Conservation (phyloP, 2,888 invertebrate species). For the Eupithecia insigniata region DNA sequence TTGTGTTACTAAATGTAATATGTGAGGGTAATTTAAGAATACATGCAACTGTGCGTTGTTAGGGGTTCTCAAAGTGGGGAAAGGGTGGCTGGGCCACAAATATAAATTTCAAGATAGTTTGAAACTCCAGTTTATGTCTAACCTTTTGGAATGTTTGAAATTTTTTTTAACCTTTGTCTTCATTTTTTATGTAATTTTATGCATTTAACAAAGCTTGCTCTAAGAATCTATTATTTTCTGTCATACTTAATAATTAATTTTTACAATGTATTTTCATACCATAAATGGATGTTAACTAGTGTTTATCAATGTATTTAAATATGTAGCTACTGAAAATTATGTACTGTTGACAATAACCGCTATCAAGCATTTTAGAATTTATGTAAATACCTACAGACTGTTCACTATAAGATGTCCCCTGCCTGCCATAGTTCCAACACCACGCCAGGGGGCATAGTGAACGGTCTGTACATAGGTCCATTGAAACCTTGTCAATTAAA, state of each 20-base stretch:
- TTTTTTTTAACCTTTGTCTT: not conserved
- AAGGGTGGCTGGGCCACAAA: not conserved
- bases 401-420: no score
- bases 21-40: not conserved
- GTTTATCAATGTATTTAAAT: constrained; percentile 22
- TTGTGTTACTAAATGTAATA: not conserved
- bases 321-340: not conserved
- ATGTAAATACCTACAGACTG: constrained; percentile 14
- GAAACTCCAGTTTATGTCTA: not conserved
- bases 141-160: not conserved
- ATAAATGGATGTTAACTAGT: constrained; percentile 23
- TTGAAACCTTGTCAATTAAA: constrained; percentile 36
- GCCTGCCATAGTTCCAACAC: no score
- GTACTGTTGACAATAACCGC: constrained; percentile 39
- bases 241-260: not conserved
- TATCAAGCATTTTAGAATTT: constrained; percentile 30
- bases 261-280: not conserved
- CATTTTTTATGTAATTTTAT: not conserved
- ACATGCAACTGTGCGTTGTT: not conserved
- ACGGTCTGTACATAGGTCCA: not conserved
- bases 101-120: not conserved
- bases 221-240: not conserved
- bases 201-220: constrained; percentile 2
- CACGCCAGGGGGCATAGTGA: no score
- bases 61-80: not conserved